Evolutionary conservation across 2,888 invertebrate genomes (phyloP).

Genomic region (Acrocyrtus sp.): DNA sequence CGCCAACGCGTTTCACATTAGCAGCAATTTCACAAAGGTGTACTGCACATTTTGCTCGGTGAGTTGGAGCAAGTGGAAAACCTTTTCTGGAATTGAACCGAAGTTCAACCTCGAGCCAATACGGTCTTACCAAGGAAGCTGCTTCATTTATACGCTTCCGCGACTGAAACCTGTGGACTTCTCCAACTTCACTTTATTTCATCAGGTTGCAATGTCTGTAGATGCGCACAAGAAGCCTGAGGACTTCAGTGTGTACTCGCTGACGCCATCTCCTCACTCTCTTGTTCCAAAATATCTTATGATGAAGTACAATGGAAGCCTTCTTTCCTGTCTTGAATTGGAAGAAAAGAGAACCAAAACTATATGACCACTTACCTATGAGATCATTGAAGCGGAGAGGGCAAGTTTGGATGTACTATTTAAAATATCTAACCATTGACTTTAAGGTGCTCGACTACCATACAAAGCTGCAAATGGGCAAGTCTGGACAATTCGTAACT

Average conservation of each 20-base stretch:
- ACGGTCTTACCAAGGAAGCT: neutral
- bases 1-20: no score
- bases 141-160: neutral
- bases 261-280: neutral
- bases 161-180: neutral
- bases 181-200: neutral
- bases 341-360: no score
- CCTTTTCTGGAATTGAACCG: no score
- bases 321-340: neutral
- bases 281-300: neutral
- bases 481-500: neutral
- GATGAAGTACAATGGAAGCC: constrained; percentile 18
- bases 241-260: neutral
- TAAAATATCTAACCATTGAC: neutral
- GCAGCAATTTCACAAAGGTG: no score
- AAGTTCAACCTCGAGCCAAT: neutral
- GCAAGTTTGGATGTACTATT: no score
- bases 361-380: no score
- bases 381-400: no score
- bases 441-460: neutral
- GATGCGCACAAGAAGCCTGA: neutral
- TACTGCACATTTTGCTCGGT: no score
- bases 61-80: no score
- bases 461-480: neutral
- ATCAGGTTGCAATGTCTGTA: neutral